A percentile compares a stretch with the other conserved stretches of the same genome.
phyloP scores from a whole-genome alignment of 1,140 invertebrate species.

The Drosophila orosa region DNA sequence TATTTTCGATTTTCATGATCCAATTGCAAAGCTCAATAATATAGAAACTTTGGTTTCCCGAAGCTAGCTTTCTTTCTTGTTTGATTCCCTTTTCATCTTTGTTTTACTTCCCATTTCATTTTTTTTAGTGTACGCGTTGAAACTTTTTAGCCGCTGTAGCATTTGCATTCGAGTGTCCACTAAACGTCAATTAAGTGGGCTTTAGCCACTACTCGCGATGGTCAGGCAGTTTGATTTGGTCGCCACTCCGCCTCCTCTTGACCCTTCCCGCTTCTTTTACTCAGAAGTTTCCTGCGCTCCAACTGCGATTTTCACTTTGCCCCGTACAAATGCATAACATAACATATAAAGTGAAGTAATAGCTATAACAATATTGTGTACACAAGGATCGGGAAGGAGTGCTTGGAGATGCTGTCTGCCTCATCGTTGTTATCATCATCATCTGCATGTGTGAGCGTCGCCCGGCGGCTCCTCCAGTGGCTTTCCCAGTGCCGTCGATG shows the following conservation, averaged over 20 bases:
- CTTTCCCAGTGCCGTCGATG: constrained; percentile 23
- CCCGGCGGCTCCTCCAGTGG: constrained; percentile 47
- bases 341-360: constrained; percentile 58
- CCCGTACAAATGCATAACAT: constrained; percentile 74
- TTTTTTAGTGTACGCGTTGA: constrained; percentile 8
- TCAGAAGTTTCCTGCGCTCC: constrained; percentile 44
- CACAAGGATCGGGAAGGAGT: constrained; percentile 32
- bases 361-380: constrained; percentile 77
- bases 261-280: constrained; percentile 22
- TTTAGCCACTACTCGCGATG: constrained; percentile 58
- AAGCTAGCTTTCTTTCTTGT: not conserved
- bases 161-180: constrained; percentile 81
- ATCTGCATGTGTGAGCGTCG: constrained; percentile 54
- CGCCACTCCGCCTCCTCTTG: constrained; percentile 43
- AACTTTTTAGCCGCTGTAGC: constrained; percentile 23
- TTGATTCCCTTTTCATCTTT: not conserved
- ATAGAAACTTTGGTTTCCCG: not conserved
- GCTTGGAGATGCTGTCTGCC: constrained; percentile 12
- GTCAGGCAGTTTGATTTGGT: constrained; percentile 72
- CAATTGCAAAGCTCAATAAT: fast-evolving
- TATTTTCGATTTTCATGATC: not conserved
- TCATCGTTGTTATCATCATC: constrained; percentile 30
- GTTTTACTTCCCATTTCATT: not conserved
- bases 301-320: constrained; percentile 75
- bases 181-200: constrained; percentile 82